A percentile compares a stretch with the other conserved stretches of the same genome.
phyloP scores from a whole-genome alignment of 2,888 invertebrate genomes.

The Noctua janthina region DNA sequence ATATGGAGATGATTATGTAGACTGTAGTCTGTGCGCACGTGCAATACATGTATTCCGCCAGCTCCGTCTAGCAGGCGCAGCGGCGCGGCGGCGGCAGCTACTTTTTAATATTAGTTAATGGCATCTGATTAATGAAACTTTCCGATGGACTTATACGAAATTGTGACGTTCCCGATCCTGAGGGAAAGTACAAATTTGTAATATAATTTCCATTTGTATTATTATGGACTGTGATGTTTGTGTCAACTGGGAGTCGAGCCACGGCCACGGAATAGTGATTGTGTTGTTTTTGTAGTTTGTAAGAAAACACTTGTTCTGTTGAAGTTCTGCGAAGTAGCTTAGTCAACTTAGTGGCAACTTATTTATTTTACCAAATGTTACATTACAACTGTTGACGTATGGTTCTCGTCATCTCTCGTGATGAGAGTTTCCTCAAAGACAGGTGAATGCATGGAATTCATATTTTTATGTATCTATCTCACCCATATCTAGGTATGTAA shows the following conservation, averaged over 20 bases:
- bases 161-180: constrained; percentile 14
- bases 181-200: constrained; percentile 26
- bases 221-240: not conserved
- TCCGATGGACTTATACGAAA: constrained; percentile 31
- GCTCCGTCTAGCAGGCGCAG: not conserved
- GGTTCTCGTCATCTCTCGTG: not conserved
- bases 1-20: not conserved
- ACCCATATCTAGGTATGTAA: not conserved
- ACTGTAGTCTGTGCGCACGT: not conserved
- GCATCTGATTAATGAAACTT: constrained; percentile 48
- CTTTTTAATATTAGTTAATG: constrained; percentile 59
- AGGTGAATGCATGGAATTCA: not conserved
- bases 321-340: not conserved
- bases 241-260: not conserved
- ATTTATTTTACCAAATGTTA: not conserved
- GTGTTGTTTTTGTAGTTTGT: not conserved
- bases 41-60: not conserved
- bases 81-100: not conserved
- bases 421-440: not conserved
- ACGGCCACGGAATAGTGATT: not conserved
- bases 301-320: not conserved
- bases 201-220: constrained; percentile 12
- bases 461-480: not conserved
- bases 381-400: no score
- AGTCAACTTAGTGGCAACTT: not conserved